Base-by-base conservation (phyloP, 2,888 invertebrate species). In the Mythimna albipuncta region DNA sequence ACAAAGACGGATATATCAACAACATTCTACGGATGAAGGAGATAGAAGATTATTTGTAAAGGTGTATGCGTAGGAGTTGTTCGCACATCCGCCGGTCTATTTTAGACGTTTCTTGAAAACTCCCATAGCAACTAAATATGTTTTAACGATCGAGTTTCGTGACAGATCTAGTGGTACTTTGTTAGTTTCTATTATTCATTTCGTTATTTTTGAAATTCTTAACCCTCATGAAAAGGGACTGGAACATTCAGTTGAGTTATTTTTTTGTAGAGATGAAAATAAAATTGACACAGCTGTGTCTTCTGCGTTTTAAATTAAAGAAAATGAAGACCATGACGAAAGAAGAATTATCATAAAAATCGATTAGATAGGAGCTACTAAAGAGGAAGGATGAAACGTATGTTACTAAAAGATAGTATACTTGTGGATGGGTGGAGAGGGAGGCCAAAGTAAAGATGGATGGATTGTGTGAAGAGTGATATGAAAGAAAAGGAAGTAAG, bases 1-100 rank as follows among this genome's bases (percentile, higher is more conserved):
- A 86, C 13, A 59, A 81, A 85, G 87, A 88, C 74, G 73, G 75
- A 57, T 38, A 74, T 82, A 83, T 76, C 13, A 64, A 72, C 47
- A 41, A 64, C 41, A 70, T 57, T 72, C 35, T 67, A 62, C 5
- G 74, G 50, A 44, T 59, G 85, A 86, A 70, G 54, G 81, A 85
- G 86, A 86, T 26, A 64, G 69, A 79, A 64, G 64, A 77, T 67
- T 76, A 84, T 77, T 84, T 84, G 83, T 89, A 85, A 87, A 86
- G 85, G 85, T 85, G 83, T 86, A 83, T 85, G 81, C 81, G 83
- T 76, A 71, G 85, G 85, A 84, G 84, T 87, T 83, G 84, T 89
- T 87, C 84, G 87, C 86, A 88, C 87, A 89, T 91, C 89, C 91
- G 91, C 81, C 80, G 86, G 77, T 90, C 90, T 92, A 92, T 92